Evolutionary conservation across 2,888 invertebrate genomes (phyloP).

Genomic region (Cephalotes varians): DNA sequence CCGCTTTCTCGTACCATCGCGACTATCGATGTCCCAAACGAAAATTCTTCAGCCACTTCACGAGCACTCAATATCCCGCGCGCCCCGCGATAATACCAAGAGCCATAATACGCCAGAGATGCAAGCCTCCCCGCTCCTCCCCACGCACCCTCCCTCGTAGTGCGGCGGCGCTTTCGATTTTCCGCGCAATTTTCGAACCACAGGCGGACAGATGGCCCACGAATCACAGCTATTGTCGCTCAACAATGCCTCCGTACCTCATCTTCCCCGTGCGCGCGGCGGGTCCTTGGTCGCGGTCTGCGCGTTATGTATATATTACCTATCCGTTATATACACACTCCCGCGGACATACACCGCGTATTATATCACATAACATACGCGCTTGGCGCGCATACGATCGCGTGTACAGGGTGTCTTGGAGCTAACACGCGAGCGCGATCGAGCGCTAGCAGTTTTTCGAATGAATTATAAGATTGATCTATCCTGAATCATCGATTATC

Average conservation of each 20-base stretch:
- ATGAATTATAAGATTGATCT: neutral
- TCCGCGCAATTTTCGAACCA: constrained; percentile 71
- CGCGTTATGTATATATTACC: constrained; percentile 43
- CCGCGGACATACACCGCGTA: constrained; percentile 52
- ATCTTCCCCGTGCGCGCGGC: constrained; percentile 33
- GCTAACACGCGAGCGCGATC: constrained; percentile 13
- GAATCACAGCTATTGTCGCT: constrained; percentile 69
- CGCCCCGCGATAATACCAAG: constrained; percentile 52
- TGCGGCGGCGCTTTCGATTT: constrained; percentile 67
- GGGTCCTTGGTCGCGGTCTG: constrained; percentile 49
- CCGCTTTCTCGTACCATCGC: neutral
- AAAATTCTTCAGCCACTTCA: constrained; percentile 64
- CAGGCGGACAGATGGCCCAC: constrained; percentile 70
- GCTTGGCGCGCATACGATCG: constrained; percentile 53
- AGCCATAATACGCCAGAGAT: constrained; percentile 59
- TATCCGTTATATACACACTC: constrained; percentile 41
- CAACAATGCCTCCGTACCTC: constrained; percentile 63
- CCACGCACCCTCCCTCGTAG: neutral
- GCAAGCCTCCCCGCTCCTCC: constrained; percentile 2
- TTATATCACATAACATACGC: constrained; percentile 57
- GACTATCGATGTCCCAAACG: constrained; percentile 40
- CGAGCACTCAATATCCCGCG: constrained; percentile 57
- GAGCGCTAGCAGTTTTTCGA: neutral
- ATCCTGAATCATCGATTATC: neutral
- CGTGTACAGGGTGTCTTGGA: constrained; percentile 45